Evolutionary conservation across 2,888 invertebrate species (phyloP), one percentile per base, ranked within the genome.

Genomic region (Mylabris sibirica): DNA sequence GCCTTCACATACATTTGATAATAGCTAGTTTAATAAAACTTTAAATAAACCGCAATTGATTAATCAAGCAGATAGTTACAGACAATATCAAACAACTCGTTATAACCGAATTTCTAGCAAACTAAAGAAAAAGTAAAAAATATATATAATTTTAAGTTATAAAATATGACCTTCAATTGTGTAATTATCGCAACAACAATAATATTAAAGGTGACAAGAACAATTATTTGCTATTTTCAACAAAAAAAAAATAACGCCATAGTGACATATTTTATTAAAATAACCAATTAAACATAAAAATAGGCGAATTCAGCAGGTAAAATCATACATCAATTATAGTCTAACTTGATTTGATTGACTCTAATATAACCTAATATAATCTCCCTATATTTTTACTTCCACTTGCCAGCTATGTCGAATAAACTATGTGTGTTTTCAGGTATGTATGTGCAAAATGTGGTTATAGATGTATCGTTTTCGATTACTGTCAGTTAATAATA

Each of bases 41-140:
- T 59, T 63, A 69, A 65, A 65, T 69, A 60, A 57, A 68, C 68
- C 63, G 63, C 68, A 69, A 69, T 69, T 69, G 68, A 69, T 35
- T 69, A 65, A 69, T 69, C 65, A 69, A 65, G 65, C 63, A 63
- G 65, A 57, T 63, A 41, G 57, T 24, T 24, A 57, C 57, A 57
- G 24, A 24, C 57, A 20, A 17, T 24, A 57, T 61, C 38, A 61
- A 38, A 38, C 38, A 38, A 61, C 24, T 24, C 35, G 12, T 0
- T 30, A 30, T 24, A 57, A 24, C 3, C 4, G 24, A 53, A 57
- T 22, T 57, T 53, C 11, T 22, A 24, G 12, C 57, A 22, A 57
- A 24, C 24, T 3, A 5, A 57, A 22, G 34, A 14, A 22, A 60
- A 34, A 34, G 3, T 12, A 24, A 24, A 22, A 57, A 24, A 57